Percentiles rank a stretch among this genome's conserved stretches.
Conservation (phyloP, 2,888 invertebrate species). For the Sylvicola cinctus region DNA sequence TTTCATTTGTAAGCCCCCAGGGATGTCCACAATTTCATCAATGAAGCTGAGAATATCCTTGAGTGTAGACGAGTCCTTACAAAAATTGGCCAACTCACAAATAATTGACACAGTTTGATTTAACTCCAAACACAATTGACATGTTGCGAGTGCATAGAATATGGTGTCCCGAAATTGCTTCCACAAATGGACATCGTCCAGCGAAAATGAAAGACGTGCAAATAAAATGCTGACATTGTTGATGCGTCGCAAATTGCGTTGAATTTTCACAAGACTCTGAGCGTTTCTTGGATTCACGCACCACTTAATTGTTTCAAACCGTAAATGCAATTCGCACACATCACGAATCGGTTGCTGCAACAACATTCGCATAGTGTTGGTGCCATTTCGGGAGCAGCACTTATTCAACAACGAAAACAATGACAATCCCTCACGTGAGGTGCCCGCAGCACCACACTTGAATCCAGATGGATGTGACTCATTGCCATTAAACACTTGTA, state of each 20-base stretch:
- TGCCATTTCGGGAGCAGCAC: constrained; percentile 9
- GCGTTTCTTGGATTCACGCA: constrained; percentile 5
- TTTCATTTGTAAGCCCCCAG: constrained; percentile 6
- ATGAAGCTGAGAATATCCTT: constrained; percentile 7
- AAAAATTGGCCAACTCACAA: constrained; percentile 4
- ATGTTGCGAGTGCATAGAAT: constrained; percentile 6
- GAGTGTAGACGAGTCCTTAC: constrained; percentile 2
- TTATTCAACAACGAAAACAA: constrained; percentile 8
- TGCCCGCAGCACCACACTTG: constrained; percentile 31
- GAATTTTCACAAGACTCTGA: constrained; percentile 1
- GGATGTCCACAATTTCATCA: constrained; percentile 9
- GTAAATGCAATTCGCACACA: constrained; percentile 5
- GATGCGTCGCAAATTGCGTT: constrained; percentile 7
- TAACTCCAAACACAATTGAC: constrained; percentile 5
- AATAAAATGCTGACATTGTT: constrained; percentile 6
- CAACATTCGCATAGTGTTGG: constrained; percentile 7
- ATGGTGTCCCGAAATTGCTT: not conserved
- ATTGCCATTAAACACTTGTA: constrained; percentile 42
- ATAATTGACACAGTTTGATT: constrained; percentile 3
- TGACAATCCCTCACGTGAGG: constrained; percentile 31
- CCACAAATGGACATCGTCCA: not conserved
- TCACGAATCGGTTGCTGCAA: constrained; percentile 9
- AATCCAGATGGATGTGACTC: constrained; percentile 44
- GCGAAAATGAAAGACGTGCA: constrained; percentile 2
- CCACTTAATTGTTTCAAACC: constrained; percentile 9